These are phyloP conservation scores for Bacillus rossius DNA, from an alignment of 1,140 invertebrate species.

Conservation along the genomic window DNA sequence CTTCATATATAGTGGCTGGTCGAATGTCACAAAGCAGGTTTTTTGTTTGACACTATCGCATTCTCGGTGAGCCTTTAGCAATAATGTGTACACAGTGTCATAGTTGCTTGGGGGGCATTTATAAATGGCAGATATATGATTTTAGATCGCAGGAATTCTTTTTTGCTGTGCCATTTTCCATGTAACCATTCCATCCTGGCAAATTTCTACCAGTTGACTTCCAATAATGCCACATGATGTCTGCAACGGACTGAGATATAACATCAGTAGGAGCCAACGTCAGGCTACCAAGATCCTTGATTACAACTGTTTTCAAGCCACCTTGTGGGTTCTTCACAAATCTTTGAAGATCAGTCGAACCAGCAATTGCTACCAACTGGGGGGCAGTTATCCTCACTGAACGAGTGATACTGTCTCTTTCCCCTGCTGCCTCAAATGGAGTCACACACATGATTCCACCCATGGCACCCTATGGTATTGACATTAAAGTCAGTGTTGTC, in stretches of 20 bases:
- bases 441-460: slow-evolving; percentile 25
- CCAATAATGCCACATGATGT: not conserved
- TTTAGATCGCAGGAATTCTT: slow-evolving; percentile 12
- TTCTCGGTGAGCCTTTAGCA: not conserved
- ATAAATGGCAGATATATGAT: not conserved
- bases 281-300: not conserved
- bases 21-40: slow-evolving; percentile 25
- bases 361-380: not conserved
- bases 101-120: not conserved
- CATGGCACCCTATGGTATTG: slow-evolving; percentile 30
- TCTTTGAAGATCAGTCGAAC: not conserved
- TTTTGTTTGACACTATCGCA: slow-evolving; percentile 10
- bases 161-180: slow-evolving; percentile 14
- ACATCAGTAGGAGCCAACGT: not conserved
- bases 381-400: not conserved
- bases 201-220: slow-evolving; percentile 2
- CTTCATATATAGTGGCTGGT: slow-evolving; percentile 37
- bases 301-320: not conserved
- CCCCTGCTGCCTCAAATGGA: not conserved
- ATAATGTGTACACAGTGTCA: slow-evolving; percentile 2
- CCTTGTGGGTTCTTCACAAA: not conserved
- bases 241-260: not conserved
- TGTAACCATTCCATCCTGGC: slow-evolving; percentile 26
- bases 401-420: not conserved
- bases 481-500: slow-evolving; percentile 31